A percentile compares a stretch with the other conserved stretches of the same genome.
phyloP scores from a whole-genome alignment of 2,113 vertebrate species.

The Crotalus helleri region DNA sequence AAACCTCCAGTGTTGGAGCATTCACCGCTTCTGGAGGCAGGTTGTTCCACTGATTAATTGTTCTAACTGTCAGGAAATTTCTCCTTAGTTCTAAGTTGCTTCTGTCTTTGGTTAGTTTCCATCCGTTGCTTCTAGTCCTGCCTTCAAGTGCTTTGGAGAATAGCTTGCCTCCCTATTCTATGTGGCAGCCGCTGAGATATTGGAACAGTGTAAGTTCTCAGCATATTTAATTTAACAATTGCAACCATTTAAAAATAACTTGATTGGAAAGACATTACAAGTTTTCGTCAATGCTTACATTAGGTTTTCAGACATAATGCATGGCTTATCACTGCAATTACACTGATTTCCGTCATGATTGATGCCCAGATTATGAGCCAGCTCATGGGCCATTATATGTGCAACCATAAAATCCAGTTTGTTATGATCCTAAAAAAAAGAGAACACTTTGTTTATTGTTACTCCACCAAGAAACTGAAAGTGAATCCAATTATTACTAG shows the following conservation, averaged over 20 bases:
- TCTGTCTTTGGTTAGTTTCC: too few species aligned
- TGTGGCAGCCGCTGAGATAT: too few species aligned
- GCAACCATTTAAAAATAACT: neutral
- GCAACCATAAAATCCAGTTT: slow-evolving; percentile 72
- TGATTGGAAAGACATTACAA: fast-evolving
- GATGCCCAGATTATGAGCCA: slow-evolving; percentile 95
- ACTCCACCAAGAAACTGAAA: neutral
- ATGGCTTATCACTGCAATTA: slow-evolving; percentile 63
- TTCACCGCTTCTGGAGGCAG: too few species aligned
- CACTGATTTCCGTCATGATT: slow-evolving; percentile 78
- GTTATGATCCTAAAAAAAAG: slow-evolving; percentile 76
- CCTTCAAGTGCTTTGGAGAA: too few species aligned
- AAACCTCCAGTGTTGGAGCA: too few species aligned
- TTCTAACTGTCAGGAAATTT: too few species aligned
- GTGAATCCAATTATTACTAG: neutral
- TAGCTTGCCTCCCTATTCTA: too few species aligned
- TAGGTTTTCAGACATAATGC: slow-evolving; percentile 82
- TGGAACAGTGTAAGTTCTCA: neutral
- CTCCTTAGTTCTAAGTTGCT: too few species aligned
- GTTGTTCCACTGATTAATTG: too few species aligned
- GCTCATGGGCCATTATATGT: slow-evolving; percentile 87
- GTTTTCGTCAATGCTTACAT: slow-evolving; percentile 65
- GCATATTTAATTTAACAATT: neutral
- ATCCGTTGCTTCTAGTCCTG: too few species aligned
- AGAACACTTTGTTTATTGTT: fast-evolving